Evolutionary conservation across 2,113 vertebrate species (phyloP).

Genomic region (Tympanuchus pallidicinctus): DNA sequence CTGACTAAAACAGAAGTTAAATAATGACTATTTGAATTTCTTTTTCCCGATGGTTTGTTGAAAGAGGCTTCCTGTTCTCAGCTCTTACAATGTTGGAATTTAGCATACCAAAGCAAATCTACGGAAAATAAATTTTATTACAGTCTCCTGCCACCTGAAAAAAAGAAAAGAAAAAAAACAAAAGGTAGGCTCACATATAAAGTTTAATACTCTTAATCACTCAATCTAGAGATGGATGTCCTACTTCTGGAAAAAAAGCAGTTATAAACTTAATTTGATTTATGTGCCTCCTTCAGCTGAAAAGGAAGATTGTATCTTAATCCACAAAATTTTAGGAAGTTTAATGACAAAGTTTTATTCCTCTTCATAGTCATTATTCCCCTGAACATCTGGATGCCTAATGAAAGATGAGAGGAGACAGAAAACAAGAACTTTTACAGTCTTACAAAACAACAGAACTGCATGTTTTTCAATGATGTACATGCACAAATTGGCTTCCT

Average conservation of each 20-base stretch:
- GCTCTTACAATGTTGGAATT: neutral
- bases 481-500: neutral
- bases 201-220: neutral
- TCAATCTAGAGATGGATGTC: neutral
- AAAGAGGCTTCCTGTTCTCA: neutral
- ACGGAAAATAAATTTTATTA: neutral
- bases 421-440: neutral
- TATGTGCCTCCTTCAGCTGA: neutral
- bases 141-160: neutral
- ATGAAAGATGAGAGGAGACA: too few relatives aligned
- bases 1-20: neutral
- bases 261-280: neutral
- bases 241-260: neutral
- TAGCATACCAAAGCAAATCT: neutral
- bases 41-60: neutral
- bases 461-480: neutral
- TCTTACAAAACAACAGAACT: neutral
- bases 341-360: neutral
- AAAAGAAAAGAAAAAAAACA: neutral
- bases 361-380: neutral
- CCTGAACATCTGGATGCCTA: neutral
- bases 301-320: neutral
- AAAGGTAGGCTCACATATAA: neutral
- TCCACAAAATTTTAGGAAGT: neutral
- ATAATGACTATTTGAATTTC: neutral